Conservation (phyloP, 2,113 vertebrate genomes). For the Ramphastos sulfuratus region DNA sequence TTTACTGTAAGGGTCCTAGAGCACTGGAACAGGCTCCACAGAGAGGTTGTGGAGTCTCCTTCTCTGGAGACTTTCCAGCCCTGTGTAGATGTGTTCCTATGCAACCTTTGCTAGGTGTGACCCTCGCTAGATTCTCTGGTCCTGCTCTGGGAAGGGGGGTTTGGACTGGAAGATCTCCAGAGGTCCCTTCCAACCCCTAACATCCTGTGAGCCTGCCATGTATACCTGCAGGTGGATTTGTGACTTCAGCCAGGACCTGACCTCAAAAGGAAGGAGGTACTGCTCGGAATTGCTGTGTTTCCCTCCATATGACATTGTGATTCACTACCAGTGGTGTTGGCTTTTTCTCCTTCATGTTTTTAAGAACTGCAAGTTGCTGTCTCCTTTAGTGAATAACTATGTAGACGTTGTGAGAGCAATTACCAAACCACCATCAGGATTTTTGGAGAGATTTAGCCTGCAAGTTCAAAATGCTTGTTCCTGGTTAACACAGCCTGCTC, state of each 20-base stretch:
- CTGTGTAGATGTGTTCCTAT: too few species aligned
- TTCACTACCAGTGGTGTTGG: not conserved
- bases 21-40: too few species aligned
- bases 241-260: not conserved
- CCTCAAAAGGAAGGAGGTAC: not conserved
- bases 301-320: fast-evolving
- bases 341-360: not conserved
- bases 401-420: not conserved
- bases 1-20: too few species aligned
- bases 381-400: not conserved
- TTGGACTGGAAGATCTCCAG: too few species aligned
- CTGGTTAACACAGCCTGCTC: not conserved
- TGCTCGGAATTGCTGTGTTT: not conserved
- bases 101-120: too few species aligned
- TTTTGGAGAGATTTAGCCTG: not conserved
- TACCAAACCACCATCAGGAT: fast-evolving
- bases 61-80: too few species aligned
- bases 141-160: too few species aligned
- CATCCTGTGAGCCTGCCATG: too few species aligned
- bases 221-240: not conserved
- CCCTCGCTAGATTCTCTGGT: too few species aligned
- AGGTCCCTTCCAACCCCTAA: too few species aligned
- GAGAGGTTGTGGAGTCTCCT: too few species aligned
- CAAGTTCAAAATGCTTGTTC: not conserved
- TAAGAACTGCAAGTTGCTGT: not conserved